phyloP scores from a whole-genome alignment of 92 coral and sea anemone genomes.

The Actinostola sp. region DNA sequence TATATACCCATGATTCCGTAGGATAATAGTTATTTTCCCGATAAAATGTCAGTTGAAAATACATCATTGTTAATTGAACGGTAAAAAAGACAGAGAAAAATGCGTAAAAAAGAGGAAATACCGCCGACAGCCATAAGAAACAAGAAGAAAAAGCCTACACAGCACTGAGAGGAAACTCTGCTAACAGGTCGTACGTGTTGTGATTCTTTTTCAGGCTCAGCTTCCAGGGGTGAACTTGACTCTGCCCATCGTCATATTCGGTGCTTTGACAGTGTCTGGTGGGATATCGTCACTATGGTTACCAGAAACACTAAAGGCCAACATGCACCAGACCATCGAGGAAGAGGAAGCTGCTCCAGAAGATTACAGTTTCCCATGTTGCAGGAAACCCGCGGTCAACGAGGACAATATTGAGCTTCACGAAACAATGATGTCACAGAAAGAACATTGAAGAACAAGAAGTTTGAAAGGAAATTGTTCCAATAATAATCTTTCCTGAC shows the following conservation, averaged over 20 bases:
- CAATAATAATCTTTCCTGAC: no score
- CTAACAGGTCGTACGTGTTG: background rate
- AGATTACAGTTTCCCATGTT: constrained; percentile 35
- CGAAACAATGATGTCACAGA: background rate
- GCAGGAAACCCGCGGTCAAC: constrained; percentile 14
- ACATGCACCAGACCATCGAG: constrained; percentile 64
- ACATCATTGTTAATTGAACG: no score
- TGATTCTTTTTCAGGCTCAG: constrained; percentile 41
- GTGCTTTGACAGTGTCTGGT: constrained; percentile 57
- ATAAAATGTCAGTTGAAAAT: no score
- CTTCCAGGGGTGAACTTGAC: constrained; percentile 51
- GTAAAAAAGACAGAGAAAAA: no score
- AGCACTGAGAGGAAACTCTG: no score
- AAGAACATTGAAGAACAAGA: no score
- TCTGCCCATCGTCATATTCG: constrained; percentile 68
- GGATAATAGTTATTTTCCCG: no score
- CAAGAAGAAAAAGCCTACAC: no score
- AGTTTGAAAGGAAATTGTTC: no score
- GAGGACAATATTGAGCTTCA: background rate
- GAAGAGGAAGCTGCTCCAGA: constrained; percentile 48
- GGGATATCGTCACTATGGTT: constrained; percentile 60
- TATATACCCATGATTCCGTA: no score
- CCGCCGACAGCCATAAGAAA: no score
- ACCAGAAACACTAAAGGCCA: constrained; percentile 65
- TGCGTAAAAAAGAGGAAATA: no score